phyloP scores from a whole-genome alignment of 1,140 invertebrate genomes.

The Zaprionus tsacasi region DNA sequence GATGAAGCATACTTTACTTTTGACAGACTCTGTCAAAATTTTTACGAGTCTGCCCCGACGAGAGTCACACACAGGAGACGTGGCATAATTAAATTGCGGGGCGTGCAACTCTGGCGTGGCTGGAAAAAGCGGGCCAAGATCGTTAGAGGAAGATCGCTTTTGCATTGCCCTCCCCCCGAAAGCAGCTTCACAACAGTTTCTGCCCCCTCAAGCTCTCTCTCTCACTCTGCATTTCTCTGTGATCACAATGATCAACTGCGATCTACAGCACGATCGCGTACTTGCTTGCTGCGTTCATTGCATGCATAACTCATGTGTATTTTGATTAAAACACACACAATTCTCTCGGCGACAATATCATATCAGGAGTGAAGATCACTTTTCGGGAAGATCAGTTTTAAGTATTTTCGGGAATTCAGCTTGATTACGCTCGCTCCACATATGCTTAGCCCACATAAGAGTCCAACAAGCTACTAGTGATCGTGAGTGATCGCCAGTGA shows the following conservation, averaged over 20 bases:
- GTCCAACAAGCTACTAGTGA: not conserved
- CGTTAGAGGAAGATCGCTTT: conserved; percentile 36
- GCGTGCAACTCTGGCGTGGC: conserved; percentile 34
- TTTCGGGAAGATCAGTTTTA: not conserved
- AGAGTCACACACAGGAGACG: conserved; percentile 22
- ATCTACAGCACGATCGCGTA: conserved; percentile 44
- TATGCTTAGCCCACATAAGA: not conserved
- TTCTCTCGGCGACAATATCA: not conserved
- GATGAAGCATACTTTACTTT: conserved; percentile 47
- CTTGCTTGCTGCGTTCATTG: conserved; percentile 32
- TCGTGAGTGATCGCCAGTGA: conserved; percentile 32
- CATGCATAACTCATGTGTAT: conserved; percentile 15
- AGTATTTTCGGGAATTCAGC: not conserved
- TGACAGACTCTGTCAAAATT: conserved; percentile 76
- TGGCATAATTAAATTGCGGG: conserved; percentile 65
- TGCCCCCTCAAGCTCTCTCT: no score
- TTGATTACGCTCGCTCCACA: not conserved
- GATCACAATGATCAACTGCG: conserved; percentile 9
- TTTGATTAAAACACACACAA: not conserved
- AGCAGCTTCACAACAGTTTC: not conserved
- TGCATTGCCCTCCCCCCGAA: conserved; percentile 34
- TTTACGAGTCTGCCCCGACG: conserved; percentile 63
- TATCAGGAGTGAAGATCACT: not conserved
- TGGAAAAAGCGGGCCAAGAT: conserved; percentile 38
- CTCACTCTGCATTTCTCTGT: not conserved